These are phyloP conservation scores for Ceratitis capitata DNA, from an alignment of 1,140 invertebrate species.

Conservation along the genomic window DNA sequence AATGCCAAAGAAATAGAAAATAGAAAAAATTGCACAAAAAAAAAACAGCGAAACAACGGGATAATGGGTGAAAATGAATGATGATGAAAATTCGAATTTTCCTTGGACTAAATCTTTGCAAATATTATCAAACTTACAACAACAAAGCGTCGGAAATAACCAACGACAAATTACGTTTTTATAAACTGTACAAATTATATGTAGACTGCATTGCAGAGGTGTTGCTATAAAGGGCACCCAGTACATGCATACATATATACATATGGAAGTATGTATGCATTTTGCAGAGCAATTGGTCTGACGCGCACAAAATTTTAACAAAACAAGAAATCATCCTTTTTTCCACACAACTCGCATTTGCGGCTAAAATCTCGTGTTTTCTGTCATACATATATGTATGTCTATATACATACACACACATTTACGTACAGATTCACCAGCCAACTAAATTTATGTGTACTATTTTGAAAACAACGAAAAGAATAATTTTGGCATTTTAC, in stretches of 20 bases:
- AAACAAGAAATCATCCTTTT: background rate
- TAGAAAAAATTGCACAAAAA: too few species aligned
- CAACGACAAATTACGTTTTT: background rate
- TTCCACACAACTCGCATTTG: background rate
- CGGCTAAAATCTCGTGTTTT: conserved; percentile 32
- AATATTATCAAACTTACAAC: background rate
- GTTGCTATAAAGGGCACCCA: background rate
- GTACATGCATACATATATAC: background rate
- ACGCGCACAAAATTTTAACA: background rate
- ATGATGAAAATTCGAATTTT: background rate
- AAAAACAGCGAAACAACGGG: background rate
- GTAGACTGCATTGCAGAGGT: background rate
- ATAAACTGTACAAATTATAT: background rate
- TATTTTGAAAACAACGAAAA: background rate
- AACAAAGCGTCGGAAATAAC: background rate
- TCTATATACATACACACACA: too few species aligned
- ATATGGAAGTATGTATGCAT: background rate
- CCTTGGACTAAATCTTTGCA: background rate
- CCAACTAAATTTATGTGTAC: background rate
- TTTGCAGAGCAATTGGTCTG: background rate
- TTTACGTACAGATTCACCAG: background rate
- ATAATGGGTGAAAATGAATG: background rate
- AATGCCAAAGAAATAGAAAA: too few species aligned
- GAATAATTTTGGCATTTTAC: conserved; percentile 17
- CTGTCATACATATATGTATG: background rate